Evolutionary conservation across 2,113 vertebrate genomes (phyloP).

Genomic region (Bettongia penicillata): DNA sequence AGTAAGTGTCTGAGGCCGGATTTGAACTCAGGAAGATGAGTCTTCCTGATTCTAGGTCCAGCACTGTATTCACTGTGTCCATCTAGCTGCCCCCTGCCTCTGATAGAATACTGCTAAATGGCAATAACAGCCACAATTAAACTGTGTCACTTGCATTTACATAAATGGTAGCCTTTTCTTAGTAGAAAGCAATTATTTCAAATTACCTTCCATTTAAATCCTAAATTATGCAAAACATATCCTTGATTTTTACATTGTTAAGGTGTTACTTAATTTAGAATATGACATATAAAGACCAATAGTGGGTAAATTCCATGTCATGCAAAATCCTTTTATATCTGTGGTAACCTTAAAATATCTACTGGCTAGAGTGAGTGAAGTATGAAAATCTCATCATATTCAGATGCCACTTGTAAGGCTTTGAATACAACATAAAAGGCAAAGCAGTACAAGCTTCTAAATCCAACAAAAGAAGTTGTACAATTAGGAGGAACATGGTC

Average conservation of each 20-base stretch:
- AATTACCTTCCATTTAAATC: conserved; percentile 8
- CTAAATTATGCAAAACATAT: background rate
- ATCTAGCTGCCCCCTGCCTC: background rate
- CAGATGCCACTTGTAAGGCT: background rate
- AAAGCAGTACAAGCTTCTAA: background rate
- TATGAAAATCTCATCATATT: background rate
- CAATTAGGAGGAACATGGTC: background rate
- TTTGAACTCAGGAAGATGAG: background rate
- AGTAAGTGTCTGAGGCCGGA: background rate
- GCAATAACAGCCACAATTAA: background rate
- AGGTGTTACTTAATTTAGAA: conserved; percentile 22
- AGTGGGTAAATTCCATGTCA: conserved; percentile 8
- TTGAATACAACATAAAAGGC: background rate
- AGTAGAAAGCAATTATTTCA: background rate
- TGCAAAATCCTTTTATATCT: conserved; percentile 6
- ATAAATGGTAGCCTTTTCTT: background rate
- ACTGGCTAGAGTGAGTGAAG: background rate
- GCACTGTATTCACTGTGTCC: background rate
- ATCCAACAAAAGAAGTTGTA: background rate
- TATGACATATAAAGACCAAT: conserved; percentile 26
- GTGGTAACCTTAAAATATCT: conserved; percentile 7
- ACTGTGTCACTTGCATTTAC: background rate
- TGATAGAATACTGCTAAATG: background rate
- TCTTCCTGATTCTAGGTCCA: background rate
- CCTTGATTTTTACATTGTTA: background rate